A percentile compares a stretch with the other conserved stretches of the same genome.
Conservation (phyloP, 2,113 vertebrate species). For the Scatophagus argus region DNA sequence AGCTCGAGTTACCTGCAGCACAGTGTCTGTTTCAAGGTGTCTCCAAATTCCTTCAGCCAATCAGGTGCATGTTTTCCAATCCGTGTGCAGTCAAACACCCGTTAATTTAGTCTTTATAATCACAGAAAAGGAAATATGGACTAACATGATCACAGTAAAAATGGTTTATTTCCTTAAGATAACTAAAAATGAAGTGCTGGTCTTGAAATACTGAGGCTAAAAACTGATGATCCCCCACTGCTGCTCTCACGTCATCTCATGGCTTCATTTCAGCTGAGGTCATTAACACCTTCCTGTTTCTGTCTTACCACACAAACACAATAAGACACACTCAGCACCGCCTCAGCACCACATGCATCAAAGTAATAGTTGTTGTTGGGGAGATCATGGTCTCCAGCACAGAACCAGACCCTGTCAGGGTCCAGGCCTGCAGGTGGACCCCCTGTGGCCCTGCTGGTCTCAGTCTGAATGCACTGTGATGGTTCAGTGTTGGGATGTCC, state of each 20-base stretch:
- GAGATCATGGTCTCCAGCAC: conserved; percentile 16
- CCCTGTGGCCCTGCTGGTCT: background rate
- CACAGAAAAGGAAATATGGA: too few relatives aligned
- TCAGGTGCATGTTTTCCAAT: too few relatives aligned
- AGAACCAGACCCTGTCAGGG: background rate
- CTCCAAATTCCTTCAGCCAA: too few relatives aligned
- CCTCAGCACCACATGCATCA: background rate
- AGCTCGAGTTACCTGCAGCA: too few relatives aligned
- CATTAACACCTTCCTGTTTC: background rate
- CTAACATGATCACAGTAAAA: too few relatives aligned
- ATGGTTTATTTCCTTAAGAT: background rate
- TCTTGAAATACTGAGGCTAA: background rate
- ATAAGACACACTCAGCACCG: background rate
- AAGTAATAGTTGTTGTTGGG: conserved; percentile 25
- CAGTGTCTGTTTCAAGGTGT: too few relatives aligned
- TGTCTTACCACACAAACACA: background rate
- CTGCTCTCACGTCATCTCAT: too few relatives aligned
- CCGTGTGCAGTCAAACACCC: too few relatives aligned
- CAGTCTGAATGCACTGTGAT: background rate
- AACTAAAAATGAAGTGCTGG: background rate
- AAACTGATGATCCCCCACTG: too few relatives aligned
- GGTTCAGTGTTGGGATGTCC: conserved; percentile 10
- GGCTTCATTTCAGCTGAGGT: background rate
- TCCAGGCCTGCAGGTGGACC: background rate
- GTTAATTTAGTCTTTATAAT: too few relatives aligned